Base-by-base conservation (phyloP, 2,797 vertebrate species). In the Pampus argenteus region DNA sequence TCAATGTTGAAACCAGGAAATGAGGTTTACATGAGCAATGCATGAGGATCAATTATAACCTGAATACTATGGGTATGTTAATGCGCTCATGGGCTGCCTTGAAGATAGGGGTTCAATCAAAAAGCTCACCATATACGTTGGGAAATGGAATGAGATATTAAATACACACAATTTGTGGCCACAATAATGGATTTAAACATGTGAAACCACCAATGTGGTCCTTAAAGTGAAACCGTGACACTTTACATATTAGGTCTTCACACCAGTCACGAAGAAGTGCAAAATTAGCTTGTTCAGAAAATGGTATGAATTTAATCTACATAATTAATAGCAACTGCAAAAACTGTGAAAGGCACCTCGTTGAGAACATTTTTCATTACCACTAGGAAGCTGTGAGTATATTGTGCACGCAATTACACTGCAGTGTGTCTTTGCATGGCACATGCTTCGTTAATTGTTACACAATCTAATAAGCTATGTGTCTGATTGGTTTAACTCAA, bases 331-430 rank as follows among this genome's bases (percentile, higher is more conserved):
- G 18, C 1, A 38, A 49, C 13, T 58, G 6, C 6, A 61, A 47
- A 42, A 65, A 34, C 28, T 29, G 17, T 56, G 28, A 68, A 69
- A 51, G 25, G 42, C 38, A 48, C 47, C 54, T 67, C 57, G 28
- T 45, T 51, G 44, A 64, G 28, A 69, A 29, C 4, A 20, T 31
- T 59, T 62, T 52, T 58, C 26, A 26, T 31, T 34, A 25, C 6
- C 66, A 9, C 8, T 9, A 1, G 2, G 17, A 17, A 22, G 8
- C 31, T 25, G 10, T 25, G 26, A 61, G 50, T 42, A n/a, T 25
- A 9, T 3, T 17, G 9, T 71, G n/a, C 5, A 22, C 34, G 2
- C 23, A 29, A 54, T 15, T 1, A 44, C 22, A 7, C 6, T 26
- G 50, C 4, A 1, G 14, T 6, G 40, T n/a, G 31, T 63, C 6